Evolutionary conservation across 1,140 invertebrate genomes (phyloP).

Genomic region (Harpegnathos saltator): DNA sequence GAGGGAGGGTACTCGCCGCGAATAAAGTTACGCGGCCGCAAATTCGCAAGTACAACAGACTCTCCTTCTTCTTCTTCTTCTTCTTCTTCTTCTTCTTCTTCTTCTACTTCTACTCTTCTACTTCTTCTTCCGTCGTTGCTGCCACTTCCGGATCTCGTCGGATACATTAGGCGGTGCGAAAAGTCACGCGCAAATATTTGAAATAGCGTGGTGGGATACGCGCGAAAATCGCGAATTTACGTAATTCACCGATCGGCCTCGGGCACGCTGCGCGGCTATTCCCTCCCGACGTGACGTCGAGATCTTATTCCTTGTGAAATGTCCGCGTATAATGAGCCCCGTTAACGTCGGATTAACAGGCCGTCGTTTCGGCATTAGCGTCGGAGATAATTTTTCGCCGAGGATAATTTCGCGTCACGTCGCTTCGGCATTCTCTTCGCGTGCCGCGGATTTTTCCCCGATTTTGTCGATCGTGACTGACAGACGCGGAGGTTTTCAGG

Average conservation of each 20-base stretch:
- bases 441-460: slow-evolving; percentile 20
- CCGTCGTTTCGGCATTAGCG: slow-evolving; percentile 8
- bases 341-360: slow-evolving; percentile 34
- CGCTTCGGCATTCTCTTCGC: slow-evolving; percentile 32
- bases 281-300: neutral
- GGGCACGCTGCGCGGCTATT: too few relatives aligned
- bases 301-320: neutral
- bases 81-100: too few relatives aligned
- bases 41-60: slow-evolving; percentile 59
- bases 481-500: slow-evolving; percentile 15
- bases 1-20: slow-evolving; percentile 13
- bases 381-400: slow-evolving; percentile 33
- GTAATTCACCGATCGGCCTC: slow-evolving; percentile 12
- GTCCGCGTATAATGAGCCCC: neutral
- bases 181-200: slow-evolving; percentile 53
- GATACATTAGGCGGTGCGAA: slow-evolving; percentile 53
- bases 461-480: slow-evolving; percentile 34
- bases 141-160: slow-evolving; percentile 21
- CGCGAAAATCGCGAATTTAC: slow-evolving; percentile 31
- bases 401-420: slow-evolving; percentile 1
- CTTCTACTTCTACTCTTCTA: too few relatives aligned
- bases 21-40: slow-evolving; percentile 59
- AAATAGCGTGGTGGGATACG: slow-evolving; percentile 20
- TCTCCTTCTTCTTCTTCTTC: neutral
- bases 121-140: too few relatives aligned